Conservation (phyloP, 2,797 vertebrate species). For the Malurus splendens region DNA sequence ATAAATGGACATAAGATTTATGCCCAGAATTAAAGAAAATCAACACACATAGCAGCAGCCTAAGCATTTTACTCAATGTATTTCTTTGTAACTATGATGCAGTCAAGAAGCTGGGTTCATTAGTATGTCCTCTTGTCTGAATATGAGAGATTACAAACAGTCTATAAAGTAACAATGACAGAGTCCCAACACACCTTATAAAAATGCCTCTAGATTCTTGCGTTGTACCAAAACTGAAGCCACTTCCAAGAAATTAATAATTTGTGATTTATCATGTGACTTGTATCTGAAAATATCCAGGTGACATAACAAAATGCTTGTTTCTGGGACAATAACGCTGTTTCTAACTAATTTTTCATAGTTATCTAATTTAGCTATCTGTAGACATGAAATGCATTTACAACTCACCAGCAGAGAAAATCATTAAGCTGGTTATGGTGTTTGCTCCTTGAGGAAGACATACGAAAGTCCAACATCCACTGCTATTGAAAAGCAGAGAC, state of each 20-base stretch:
- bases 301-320: background rate
- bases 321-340: background rate
- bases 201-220: background rate
- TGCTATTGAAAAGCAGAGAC: background rate
- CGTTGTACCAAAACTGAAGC: background rate
- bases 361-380: background rate
- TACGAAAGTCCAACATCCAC: background rate
- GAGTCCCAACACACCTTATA: background rate
- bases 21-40: background rate
- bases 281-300: background rate
- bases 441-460: background rate
- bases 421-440: background rate
- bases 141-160: background rate
- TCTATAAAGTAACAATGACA: background rate
- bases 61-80: background rate
- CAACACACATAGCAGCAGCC: background rate
- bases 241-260: background rate
- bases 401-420: background rate
- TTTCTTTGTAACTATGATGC: background rate
- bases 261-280: background rate
- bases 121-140: background rate
- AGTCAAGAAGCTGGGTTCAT: background rate
- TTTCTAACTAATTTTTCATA: background rate
- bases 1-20: background rate
- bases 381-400: background rate